Evolutionary conservation across 2,113 vertebrate species (phyloP).

Genomic region (Gracilinanus agilis): DNA sequence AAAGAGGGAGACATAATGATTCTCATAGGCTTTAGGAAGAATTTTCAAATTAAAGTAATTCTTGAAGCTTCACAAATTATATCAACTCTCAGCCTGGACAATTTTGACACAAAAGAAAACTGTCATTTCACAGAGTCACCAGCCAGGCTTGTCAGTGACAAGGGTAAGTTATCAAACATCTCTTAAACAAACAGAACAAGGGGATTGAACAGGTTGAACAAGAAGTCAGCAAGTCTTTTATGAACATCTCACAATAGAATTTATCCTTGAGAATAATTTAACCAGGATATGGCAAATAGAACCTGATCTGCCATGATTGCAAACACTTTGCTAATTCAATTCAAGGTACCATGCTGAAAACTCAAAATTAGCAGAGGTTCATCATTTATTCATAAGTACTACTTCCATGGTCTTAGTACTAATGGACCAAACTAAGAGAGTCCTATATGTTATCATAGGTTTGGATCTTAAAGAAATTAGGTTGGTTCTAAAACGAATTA

Average conservation of each 20-base stretch:
- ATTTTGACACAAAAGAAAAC: background rate
- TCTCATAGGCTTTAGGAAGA: slow-evolving; percentile 9
- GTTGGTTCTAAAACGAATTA: slow-evolving; percentile 9
- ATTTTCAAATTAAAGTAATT: slow-evolving; percentile 15
- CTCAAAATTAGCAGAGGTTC: slow-evolving; percentile 1
- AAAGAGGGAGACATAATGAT: background rate
- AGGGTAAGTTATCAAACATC: slow-evolving; percentile 24
- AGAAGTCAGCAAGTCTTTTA: background rate
- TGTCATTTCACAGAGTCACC: background rate
- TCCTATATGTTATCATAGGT: background rate
- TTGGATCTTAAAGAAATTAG: background rate
- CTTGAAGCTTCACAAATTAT: background rate
- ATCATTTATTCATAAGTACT: slow-evolving; percentile 16
- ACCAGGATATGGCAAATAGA: background rate
- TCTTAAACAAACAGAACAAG: slow-evolving; percentile 15
- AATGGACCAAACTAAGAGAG: background rate
- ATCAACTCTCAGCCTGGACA: background rate
- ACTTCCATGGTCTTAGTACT: background rate
- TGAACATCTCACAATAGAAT: background rate
- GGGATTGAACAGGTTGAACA: background rate
- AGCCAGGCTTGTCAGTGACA: slow-evolving; percentile 33
- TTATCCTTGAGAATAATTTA: background rate
- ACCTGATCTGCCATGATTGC: background rate
- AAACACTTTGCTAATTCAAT: background rate
- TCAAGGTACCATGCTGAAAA: background rate